These are phyloP conservation scores for Psilanteris sp. DNA, from an alignment of 1,140 invertebrate genomes.

Conservation along the genomic window DNA sequence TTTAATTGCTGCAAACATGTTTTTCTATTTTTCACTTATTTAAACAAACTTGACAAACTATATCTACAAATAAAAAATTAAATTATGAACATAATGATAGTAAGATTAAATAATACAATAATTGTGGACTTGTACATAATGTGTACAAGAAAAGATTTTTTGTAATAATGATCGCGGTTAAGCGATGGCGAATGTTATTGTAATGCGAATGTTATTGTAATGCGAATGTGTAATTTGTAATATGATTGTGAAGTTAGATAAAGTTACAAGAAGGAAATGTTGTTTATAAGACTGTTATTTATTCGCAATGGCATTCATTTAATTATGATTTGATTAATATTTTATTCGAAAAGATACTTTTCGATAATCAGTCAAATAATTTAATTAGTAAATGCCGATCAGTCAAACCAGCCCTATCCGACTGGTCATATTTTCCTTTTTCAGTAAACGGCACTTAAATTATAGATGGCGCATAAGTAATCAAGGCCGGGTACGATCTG, in stretches of 20 bases:
- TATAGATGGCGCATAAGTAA: too few relatives aligned
- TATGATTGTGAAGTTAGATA: conserved; percentile 22
- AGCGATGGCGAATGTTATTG: too few relatives aligned
- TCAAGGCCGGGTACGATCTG: too few relatives aligned
- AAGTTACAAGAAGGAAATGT: conserved; percentile 11
- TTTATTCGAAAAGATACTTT: too few relatives aligned
- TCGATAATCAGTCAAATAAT: too few relatives aligned
- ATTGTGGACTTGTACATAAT: conserved; percentile 25
- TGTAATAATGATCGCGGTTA: not conserved
- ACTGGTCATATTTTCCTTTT: too few relatives aligned
- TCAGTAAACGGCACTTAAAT: too few relatives aligned
- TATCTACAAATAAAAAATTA: conserved; percentile 3
- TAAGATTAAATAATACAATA: conserved; percentile 25
- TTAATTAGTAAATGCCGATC: too few relatives aligned
- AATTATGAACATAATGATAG: conserved; percentile 23
- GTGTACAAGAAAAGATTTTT: conserved; percentile 6
- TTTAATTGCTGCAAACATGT: too few relatives aligned
- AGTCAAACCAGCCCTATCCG: too few relatives aligned
- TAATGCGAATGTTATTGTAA: too few relatives aligned
- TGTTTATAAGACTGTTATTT: conserved; percentile 43
- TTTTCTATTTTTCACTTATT: not conserved
- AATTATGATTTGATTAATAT: too few relatives aligned
- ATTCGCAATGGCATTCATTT: conserved; percentile 26
- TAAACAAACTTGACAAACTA: not conserved
- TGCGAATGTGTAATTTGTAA: conserved; percentile 29